phyloP scores from a whole-genome alignment of 1,140 invertebrate species.

The Saxidomus purpurata region DNA sequence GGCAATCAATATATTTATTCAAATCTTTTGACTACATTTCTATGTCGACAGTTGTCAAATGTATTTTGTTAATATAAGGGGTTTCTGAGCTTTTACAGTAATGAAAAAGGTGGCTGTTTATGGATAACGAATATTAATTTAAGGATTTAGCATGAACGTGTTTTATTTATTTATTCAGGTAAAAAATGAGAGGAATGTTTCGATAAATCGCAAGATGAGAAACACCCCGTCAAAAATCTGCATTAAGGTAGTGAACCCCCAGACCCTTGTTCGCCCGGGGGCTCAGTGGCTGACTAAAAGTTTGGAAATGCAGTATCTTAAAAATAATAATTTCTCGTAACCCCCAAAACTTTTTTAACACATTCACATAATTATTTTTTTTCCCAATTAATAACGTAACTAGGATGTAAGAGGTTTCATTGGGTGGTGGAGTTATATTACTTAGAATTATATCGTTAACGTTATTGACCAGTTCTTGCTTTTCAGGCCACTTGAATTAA shows the following conservation, averaged over 20 bases:
- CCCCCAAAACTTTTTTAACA: conserved; percentile 58
- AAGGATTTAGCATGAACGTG: no score
- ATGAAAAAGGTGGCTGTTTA: no score
- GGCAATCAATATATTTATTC: no score
- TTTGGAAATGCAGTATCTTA: conserved; percentile 69
- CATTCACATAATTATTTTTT: conserved; percentile 57
- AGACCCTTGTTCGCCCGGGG: not conserved
- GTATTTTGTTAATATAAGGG: no score
- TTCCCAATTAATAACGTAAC: conserved; percentile 54
- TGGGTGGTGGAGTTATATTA: conserved; percentile 65
- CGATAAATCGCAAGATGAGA: not conserved
- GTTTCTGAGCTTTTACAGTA: no score
- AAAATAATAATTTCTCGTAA: conserved; percentile 63
- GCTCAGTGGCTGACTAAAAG: conserved; percentile 60
- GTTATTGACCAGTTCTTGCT: conserved; percentile 56
- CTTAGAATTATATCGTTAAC: conserved; percentile 62
- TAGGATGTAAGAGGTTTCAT: conserved; percentile 49
- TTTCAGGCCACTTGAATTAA: conserved; percentile 23
- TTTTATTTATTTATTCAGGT: conserved; percentile 60
- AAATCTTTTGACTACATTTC: no score
- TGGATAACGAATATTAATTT: no score
- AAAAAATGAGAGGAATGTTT: conserved; percentile 46
- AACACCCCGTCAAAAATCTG: not conserved
- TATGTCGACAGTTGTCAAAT: no score
- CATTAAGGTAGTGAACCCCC: conserved; percentile 57